Conservation (phyloP, 2,797 vertebrate genomes). For the Gallinago nigripennis region DNA sequence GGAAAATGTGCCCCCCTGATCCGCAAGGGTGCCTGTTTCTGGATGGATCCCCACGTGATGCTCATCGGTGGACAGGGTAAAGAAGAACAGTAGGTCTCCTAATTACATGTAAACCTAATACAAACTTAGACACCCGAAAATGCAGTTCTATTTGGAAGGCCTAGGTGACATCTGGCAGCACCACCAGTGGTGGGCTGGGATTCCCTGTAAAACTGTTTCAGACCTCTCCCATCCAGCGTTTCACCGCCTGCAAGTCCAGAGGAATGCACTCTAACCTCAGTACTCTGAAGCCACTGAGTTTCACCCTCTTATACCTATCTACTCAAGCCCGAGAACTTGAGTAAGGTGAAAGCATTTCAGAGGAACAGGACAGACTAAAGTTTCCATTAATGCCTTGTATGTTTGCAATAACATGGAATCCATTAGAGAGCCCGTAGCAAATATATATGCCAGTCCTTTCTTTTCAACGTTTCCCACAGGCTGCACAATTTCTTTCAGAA, state of each 20-base stretch:
- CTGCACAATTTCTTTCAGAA: background rate
- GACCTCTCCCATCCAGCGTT: background rate
- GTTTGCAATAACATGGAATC: slow-evolving; percentile 39
- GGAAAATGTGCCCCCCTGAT: background rate
- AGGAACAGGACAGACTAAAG: background rate
- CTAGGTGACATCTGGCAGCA: background rate
- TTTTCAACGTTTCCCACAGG: background rate
- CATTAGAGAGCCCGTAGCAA: slow-evolving; percentile 15
- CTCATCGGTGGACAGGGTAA: background rate
- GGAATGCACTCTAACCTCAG: background rate
- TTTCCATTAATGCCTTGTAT: slow-evolving; percentile 17
- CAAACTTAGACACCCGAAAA: background rate
- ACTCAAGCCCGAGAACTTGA: background rate
- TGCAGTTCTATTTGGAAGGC: background rate
- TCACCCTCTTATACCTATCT: background rate
- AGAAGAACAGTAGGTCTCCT: background rate
- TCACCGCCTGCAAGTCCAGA: background rate
- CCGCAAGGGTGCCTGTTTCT: background rate
- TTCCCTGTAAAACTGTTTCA: background rate
- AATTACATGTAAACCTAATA: background rate
- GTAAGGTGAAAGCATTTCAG: slow-evolving; percentile 36
- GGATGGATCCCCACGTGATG: background rate
- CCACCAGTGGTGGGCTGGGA: rapidly evolving
- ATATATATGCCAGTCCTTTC: background rate
- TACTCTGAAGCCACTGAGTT: background rate